phyloP scores from a whole-genome alignment of 2,888 invertebrate species.

The Encarsia formosa region DNA sequence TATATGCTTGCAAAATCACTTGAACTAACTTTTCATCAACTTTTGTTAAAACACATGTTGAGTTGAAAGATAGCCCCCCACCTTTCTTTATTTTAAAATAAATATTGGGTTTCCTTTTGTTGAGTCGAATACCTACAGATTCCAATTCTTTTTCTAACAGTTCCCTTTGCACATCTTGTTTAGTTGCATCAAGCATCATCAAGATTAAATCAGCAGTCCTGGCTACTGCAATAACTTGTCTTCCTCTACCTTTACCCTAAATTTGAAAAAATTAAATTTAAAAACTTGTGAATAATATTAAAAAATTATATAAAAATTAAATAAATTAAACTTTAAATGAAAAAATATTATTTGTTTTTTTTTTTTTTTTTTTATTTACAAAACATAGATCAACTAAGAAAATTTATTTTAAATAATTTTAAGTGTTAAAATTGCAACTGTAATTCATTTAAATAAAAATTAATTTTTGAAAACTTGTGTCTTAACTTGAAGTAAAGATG shows the following conservation, averaged over 20 bases:
- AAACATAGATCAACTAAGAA: no score
- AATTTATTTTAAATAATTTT: no score
- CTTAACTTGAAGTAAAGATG: no score
- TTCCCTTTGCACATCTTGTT: conserved; percentile 91
- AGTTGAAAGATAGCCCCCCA: conserved; percentile 94
- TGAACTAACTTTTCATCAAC: conserved; percentile 97
- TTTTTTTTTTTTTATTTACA: no score
- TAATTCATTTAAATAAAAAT: no score
- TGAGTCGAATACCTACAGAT: conserved; percentile 94
- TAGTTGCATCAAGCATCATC: conserved; percentile 99
- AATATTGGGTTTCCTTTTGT: conserved; percentile 93
- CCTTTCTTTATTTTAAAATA: conserved; percentile 97
- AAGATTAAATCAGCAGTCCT: conserved; percentile 95
- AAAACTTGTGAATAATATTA: background rate
- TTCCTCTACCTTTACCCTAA: conserved; percentile 78
- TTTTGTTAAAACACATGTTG: conserved; percentile 88
- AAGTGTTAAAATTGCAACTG: no score
- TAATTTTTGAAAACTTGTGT: no score
- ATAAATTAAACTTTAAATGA: background rate
- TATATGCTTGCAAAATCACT: conserved; percentile 97
- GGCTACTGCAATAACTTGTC: conserved; percentile 96
- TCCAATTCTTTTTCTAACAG: conserved; percentile 93
- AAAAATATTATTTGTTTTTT: no score
- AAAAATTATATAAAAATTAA: background rate
- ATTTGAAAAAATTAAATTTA: no score